Evolutionary conservation across 1,140 invertebrate species (phyloP).

Genomic region (Aradophagus sp.): DNA sequence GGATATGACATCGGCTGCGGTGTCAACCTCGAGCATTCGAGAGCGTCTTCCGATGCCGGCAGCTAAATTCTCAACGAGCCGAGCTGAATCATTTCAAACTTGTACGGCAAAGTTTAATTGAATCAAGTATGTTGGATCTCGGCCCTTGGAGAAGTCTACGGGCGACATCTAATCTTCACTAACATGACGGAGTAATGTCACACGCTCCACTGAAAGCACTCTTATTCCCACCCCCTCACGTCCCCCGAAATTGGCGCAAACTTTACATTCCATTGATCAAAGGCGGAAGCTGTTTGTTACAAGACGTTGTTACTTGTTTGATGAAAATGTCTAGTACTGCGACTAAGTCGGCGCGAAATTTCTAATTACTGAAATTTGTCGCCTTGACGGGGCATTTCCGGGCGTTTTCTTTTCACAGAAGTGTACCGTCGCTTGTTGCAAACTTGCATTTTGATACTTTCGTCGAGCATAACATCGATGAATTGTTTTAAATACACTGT

Average conservation of each 20-base stretch:
- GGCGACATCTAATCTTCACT: slow-evolving; percentile 45
- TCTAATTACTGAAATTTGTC: slow-evolving; percentile 10
- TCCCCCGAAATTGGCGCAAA: slow-evolving; percentile 53
- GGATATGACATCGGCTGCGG: slow-evolving; percentile 1
- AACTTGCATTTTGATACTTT: no score
- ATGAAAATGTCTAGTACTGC: slow-evolving; percentile 36
- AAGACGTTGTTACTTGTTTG: slow-evolving; percentile 49
- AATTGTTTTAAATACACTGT: no score
- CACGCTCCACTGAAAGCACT: slow-evolving; percentile 45
- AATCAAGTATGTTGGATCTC: slow-evolving; percentile 53
- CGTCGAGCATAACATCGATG: no score
- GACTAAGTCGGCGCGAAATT: neutral
- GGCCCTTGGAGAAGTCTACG: slow-evolving; percentile 48
- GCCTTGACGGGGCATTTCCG: no score
- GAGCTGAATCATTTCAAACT: slow-evolving; percentile 53
- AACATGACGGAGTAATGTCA: slow-evolving; percentile 41
- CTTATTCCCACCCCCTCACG: no score
- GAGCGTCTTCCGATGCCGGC: slow-evolving; percentile 38
- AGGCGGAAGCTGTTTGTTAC: slow-evolving; percentile 46
- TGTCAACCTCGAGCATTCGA: slow-evolving; percentile 23
- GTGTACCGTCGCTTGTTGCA: no score
- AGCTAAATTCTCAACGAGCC: slow-evolving; percentile 46
- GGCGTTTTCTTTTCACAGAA: no score
- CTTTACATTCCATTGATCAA: slow-evolving; percentile 57
- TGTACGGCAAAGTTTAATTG: slow-evolving; percentile 56